Percentiles rank a stretch among this genome's conserved stretches.
These are phyloP conservation scores for Therioaphis trifolii DNA, from an alignment of 2,888 invertebrate species.

Conservation along the genomic window DNA sequence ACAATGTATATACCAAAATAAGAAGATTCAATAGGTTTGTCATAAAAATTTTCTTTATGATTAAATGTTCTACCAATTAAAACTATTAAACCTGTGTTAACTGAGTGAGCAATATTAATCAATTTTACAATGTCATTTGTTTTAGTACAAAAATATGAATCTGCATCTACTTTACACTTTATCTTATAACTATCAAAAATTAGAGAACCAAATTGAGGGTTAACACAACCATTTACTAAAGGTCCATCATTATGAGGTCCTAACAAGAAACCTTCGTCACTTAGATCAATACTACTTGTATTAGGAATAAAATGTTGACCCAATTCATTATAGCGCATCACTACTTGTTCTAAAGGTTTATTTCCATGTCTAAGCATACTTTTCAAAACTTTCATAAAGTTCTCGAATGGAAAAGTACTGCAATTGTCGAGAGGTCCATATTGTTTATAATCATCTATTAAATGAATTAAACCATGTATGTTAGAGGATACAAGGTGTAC, in stretches of 20 bases:
- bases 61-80: slow-evolving; percentile 12
- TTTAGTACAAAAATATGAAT: slow-evolving; percentile 23
- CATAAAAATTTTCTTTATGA: neutral
- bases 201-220: slow-evolving; percentile 15
- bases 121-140: slow-evolving; percentile 7
- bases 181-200: slow-evolving; percentile 7
- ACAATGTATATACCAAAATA: too few relatives aligned
- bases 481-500: neutral
- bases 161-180: slow-evolving; percentile 10
- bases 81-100: neutral
- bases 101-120: slow-evolving; percentile 25
- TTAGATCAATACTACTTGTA: neutral
- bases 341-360: slow-evolving; percentile 14
- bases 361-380: neutral
- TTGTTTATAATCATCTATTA: too few relatives aligned
- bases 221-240: neutral
- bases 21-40: slow-evolving; percentile 7
- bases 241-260: slow-evolving; percentile 13
- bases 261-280: neutral
- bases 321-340: neutral
- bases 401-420: neutral
- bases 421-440: slow-evolving; percentile 9
- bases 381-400: slow-evolving; percentile 14
- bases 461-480: slow-evolving; percentile 12
- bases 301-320: neutral